These are phyloP conservation scores for Dermatemys mawii DNA, from an alignment of 2,113 vertebrate genomes.

Conservation along the genomic window DNA sequence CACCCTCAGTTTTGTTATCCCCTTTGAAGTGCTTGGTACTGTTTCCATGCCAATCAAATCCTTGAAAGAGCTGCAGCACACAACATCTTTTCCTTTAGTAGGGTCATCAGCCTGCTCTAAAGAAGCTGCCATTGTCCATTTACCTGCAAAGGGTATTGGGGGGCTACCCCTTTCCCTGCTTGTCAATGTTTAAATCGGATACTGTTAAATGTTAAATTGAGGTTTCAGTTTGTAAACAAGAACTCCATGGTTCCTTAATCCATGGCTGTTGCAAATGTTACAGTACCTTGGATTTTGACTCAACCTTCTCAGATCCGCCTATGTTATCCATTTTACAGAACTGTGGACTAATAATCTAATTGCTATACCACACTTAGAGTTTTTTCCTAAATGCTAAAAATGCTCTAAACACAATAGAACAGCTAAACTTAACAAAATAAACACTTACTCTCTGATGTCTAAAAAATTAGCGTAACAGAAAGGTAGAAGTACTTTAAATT, in stretches of 20 bases:
- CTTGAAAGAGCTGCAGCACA: not conserved
- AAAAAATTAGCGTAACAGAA: not conserved
- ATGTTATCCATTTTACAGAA: not conserved
- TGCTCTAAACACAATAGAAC: not conserved
- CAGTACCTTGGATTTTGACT: not conserved
- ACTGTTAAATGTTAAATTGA: not conserved
- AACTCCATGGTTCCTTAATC: not conserved
- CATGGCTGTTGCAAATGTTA: not conserved
- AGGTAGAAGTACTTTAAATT: not conserved
- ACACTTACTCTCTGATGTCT: not conserved
- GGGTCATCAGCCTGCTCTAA: not conserved
- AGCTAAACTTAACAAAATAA: not conserved
- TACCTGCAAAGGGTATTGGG: not conserved
- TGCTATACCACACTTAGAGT: not conserved
- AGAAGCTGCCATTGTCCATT: not conserved
- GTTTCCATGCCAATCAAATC: not conserved
- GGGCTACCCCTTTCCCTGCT: not conserved
- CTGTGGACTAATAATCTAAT: not conserved
- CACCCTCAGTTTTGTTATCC: not conserved
- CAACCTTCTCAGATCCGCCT: not conserved
- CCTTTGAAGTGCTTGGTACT: not conserved
- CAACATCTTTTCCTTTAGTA: not conserved
- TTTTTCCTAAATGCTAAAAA: not conserved
- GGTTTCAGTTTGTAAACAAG: not conserved
- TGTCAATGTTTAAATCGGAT: not conserved